Percentiles rank a stretch among this genome's conserved stretches.
Evolutionary conservation across 1,140 invertebrate genomes (phyloP).

Genomic region (Hycleus cichorii): DNA sequence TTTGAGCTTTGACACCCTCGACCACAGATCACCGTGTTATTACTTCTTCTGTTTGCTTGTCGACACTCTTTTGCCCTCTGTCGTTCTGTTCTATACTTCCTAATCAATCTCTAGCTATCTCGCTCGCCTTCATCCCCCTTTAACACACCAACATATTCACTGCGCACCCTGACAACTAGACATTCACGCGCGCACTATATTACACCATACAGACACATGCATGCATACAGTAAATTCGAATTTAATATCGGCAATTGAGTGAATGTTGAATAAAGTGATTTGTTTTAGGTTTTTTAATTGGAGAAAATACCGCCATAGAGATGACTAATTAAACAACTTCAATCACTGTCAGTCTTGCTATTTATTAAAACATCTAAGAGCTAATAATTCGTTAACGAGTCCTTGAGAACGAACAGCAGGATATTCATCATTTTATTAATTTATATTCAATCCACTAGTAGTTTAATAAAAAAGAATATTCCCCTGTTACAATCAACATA

Average conservation of each 20-base stretch:
- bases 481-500: not conserved
- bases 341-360: not conserved
- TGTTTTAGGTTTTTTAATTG: not conserved
- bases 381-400: not conserved
- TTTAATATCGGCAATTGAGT: not conserved
- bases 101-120: too few species aligned
- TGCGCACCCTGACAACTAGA: too few species aligned
- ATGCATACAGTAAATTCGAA: not conserved
- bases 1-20: slow-evolving; percentile 38
- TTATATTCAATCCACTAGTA: too few species aligned
- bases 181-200: too few species aligned
- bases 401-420: not conserved
- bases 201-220: not conserved
- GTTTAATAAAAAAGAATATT: too few species aligned
- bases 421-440: too few species aligned
- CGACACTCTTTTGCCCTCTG: slow-evolving; percentile 28
- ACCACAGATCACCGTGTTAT: slow-evolving; percentile 38
- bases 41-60: slow-evolving; percentile 37
- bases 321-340: not conserved
- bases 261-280: not conserved
- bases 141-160: too few species aligned
- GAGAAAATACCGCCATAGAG: too few species aligned
- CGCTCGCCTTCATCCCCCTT: too few species aligned
- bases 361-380: not conserved
- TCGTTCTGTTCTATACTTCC: too few species aligned